phyloP scores from a whole-genome alignment of 2,113 vertebrate genomes.

The Psophia crepitans region DNA sequence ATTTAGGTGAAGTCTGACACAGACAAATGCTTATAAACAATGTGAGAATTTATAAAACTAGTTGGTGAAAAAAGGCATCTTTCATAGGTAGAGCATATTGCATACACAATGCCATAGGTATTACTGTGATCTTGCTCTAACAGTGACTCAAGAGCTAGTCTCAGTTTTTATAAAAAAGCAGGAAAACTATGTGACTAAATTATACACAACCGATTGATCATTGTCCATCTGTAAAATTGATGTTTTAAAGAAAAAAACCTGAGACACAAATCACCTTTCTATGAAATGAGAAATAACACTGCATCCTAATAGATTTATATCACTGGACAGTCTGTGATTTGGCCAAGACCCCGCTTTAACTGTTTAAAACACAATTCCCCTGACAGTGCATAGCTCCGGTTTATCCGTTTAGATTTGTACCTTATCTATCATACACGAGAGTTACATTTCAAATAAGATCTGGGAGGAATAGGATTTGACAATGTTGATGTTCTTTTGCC shows the following conservation, averaged over 20 bases:
- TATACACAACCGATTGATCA: not conserved
- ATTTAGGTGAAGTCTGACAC: slow-evolving; percentile 6
- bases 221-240: not conserved
- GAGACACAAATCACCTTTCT: not conserved
- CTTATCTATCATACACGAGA: not conserved
- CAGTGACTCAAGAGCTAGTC: not conserved
- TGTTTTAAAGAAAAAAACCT: not conserved
- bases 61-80: not conserved
- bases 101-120: not conserved
- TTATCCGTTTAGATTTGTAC: not conserved
- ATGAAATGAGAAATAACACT: not conserved
- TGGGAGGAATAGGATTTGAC: not conserved
- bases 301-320: not conserved
- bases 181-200: not conserved
- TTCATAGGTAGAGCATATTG: not conserved
- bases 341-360: not conserved
- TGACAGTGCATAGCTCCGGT: not conserved
- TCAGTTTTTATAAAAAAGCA: not conserved
- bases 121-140: not conserved
- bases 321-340: not conserved
- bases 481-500: not conserved
- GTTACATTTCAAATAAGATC: not conserved
- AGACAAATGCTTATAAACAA: not conserved
- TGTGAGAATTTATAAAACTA: not conserved
- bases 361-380: not conserved